phyloP scores from a whole-genome alignment of 1,140 invertebrate species.

The Drosophila truncata region DNA sequence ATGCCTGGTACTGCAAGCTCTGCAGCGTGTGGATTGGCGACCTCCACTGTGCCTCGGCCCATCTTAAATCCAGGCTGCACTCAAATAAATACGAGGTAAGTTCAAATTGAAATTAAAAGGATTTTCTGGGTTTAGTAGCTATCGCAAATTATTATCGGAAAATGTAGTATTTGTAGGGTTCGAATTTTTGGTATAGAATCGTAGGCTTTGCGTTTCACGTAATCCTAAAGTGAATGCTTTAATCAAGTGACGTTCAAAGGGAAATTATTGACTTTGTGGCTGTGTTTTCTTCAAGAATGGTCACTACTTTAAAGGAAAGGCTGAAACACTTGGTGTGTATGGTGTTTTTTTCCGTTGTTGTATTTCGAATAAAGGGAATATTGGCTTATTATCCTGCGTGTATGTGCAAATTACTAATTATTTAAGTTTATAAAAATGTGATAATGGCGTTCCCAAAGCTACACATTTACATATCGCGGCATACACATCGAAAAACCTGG shows the following conservation, averaged over 20 bases:
- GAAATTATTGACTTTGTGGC: background rate
- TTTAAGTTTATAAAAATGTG: background rate
- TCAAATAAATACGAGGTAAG: conserved; percentile 92
- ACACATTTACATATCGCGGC: background rate
- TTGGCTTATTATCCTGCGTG: background rate
- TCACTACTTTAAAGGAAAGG: no score
- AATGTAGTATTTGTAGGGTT: background rate
- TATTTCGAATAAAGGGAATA: background rate
- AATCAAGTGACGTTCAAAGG: background rate
- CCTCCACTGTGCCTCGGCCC: conserved; percentile 93
- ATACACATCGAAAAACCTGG: background rate
- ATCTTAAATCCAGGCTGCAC: conserved; percentile 92
- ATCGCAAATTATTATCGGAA: background rate
- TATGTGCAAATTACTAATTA: background rate
- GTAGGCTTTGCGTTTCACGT: background rate
- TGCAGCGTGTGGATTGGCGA: conserved; percentile 95
- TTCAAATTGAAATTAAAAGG: background rate
- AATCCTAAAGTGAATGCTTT: no score
- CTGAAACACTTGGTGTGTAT: background rate
- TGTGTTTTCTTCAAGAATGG: background rate
- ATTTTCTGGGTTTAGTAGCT: background rate
- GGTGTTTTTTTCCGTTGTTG: no score
- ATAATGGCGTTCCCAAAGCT: background rate
- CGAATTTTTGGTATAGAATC: background rate
- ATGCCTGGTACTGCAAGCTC: conserved; percentile 95